Base-by-base conservation (phyloP, 2,888 invertebrate species). In the Amaurobius ferox region DNA sequence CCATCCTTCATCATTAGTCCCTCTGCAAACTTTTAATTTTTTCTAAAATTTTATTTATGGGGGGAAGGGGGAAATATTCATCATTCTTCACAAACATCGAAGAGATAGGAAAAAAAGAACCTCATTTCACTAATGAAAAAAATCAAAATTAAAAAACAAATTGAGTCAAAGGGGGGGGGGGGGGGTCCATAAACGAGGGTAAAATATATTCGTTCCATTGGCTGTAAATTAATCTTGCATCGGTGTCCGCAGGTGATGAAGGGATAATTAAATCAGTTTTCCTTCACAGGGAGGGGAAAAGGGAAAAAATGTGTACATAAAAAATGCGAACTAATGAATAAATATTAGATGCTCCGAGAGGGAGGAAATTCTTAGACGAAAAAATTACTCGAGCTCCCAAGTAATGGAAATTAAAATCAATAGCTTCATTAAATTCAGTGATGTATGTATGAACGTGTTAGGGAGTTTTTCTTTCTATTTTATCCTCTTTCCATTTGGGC, bases 341-440 rank as follows among this genome's bases (percentile, higher is more conserved):
- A 85, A 85, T 85, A 85, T 85, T 85, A 85, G 83, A 85, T 78
- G 83, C 83, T 77, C 55, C 71, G 29, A 71, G 64, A 72, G 67
- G 73, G 39, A 73, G 35, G 72, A 72, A 72, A 83, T 77, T 70
- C 71, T 77, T 71, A 55, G 30, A 71, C 19, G 44, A 76, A 76
- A 83, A 81, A 85, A 72, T 55, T 72, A 72, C 64, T 71, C 23
- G 28, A 62, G 71, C 64, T 83, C 76, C 13, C 35, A 48, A 85
- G 83, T 83, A 85, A 85, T 86, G 79, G 86, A 79, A 86, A 86
- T 86, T 86, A 86, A 86, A 86, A 86, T 86, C 86, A 86, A 86
- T 86, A 86, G 86, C 79, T 86, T 86, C 86, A 86, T 86, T 86
- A 86, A 86, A 78, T 78, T 78, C 55, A 72, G 62, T 85, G 83